Evolutionary conservation across 2,113 vertebrate genomes (phyloP), one percentile per base, ranked within the genome.

Genomic region (Prochilodus magdalenae): DNA sequence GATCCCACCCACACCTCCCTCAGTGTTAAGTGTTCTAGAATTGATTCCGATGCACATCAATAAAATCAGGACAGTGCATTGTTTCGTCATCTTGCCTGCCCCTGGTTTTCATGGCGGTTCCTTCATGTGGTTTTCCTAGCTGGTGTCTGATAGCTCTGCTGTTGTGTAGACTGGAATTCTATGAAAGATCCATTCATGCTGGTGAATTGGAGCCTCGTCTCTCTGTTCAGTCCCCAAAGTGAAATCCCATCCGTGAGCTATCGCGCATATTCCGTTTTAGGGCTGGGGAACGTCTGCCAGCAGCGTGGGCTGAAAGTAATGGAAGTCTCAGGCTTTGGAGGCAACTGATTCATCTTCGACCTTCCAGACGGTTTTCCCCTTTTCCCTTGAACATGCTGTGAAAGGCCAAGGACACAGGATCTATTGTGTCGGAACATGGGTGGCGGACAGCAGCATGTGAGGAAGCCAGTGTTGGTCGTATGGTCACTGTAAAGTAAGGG

Each of bases 361-460:
- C 66, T 78, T 81, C 66, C 65, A 44, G 51, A 44, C 44, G 0
- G 29, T 63, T 44, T 63, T 36, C 51, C 15, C 22, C 18, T 16
- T 80, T 55, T 60, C 40, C 75, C 18, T 81, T 22, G 65, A 85
- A 62, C 47, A 40, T 44, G 66, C 65, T 33, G 29, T 5, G 3
- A 27, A 55, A 63, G 53, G 33, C 24, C 22, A 24, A 36, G 55
- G 55, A 85, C 74, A 78, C 18, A 44, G 57, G 60, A 27, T 79
- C 62, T 79, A 55, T 79, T 85, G 80, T 85, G 49, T 18, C 22
- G 27, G 0, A 53, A 33, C 18, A 49, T 47, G 40, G 57, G 27
- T 51, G 65, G n/a, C 60, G 27, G 69, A 75, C 47, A 36, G 24
- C 33, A 72, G 36, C 24, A 36, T 78, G 49, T 60, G 73, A 78